These are phyloP conservation scores for Notechis scutatus DNA, from an alignment of 2,113 vertebrate species.

Conservation along the genomic window DNA sequence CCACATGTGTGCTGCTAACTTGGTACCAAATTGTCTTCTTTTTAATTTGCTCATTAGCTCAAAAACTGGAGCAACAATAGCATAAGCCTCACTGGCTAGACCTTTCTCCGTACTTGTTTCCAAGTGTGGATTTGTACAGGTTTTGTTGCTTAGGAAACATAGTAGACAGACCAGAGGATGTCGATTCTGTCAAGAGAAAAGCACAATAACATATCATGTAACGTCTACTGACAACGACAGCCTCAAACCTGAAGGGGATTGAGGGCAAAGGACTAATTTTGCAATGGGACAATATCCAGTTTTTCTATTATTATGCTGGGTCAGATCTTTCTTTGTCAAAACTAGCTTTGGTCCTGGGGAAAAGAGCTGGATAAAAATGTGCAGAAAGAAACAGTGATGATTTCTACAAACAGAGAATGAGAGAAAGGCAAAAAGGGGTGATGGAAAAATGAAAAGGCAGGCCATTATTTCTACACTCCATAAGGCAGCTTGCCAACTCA, in stretches of 20 bases:
- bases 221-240: slow-evolving; percentile 22
- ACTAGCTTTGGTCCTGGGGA: neutral
- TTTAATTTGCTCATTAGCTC: neutral
- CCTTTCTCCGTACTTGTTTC: neutral
- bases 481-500: neutral
- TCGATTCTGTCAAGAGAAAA: neutral
- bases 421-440: neutral
- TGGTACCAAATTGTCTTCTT: slow-evolving; percentile 9
- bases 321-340: slow-evolving; percentile 20
- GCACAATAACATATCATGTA: slow-evolving; percentile 18
- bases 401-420: neutral
- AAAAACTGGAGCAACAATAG: slow-evolving; percentile 12
- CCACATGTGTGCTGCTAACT: neutral
- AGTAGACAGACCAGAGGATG: neutral
- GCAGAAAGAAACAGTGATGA: neutral
- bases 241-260: neutral
- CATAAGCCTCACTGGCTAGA: slow-evolving; percentile 1
- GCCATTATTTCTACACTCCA: neutral
- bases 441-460: neutral
- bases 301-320: slow-evolving; percentile 18
- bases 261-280: neutral
- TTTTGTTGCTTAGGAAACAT: neutral
- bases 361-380: slow-evolving; percentile 11
- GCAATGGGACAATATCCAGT: slow-evolving; percentile 1
- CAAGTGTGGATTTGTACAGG: rapidly evolving